Conservation (phyloP, 37 sponge, comb jelly and placozoan genomes). For the Ephydatia muelleri region DNA sequence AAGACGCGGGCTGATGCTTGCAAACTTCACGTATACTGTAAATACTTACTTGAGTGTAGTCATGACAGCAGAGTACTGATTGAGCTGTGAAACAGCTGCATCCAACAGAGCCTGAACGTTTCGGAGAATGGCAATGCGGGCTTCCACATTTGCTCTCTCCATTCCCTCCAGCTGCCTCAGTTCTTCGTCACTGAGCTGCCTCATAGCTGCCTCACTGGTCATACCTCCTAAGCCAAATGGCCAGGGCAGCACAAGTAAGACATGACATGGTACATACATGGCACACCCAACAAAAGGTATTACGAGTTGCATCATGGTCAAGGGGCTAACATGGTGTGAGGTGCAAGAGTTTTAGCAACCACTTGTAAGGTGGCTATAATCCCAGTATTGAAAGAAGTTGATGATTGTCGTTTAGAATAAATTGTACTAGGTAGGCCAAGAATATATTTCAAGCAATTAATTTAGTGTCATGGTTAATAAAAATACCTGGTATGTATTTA, state of each 20-base stretch:
- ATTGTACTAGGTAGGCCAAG: too few relatives aligned
- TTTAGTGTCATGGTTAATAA: too few relatives aligned
- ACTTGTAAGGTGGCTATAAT: too few relatives aligned
- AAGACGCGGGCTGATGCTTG: not conserved
- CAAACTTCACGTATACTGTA: not conserved
- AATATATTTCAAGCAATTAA: too few relatives aligned
- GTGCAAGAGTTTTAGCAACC: too few relatives aligned
- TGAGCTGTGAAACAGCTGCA: constrained; percentile 79
- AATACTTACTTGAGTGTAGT: constrained; percentile 42
- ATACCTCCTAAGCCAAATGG: constrained; percentile 11
- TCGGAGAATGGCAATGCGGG: constrained; percentile 80
- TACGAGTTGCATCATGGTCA: too few relatives aligned
- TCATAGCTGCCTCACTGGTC: constrained; percentile 22
- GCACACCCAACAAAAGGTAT: too few relatives aligned
- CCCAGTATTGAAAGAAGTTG: too few relatives aligned
- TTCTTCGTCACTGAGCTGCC: constrained; percentile 73
- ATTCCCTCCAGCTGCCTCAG: constrained; percentile 80
- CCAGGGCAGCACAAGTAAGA: not conserved
- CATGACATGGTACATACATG: not conserved
- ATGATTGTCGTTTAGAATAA: too few relatives aligned
- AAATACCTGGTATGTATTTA: too few relatives aligned
- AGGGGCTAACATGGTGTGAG: too few relatives aligned
- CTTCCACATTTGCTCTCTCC: constrained; percentile 87
- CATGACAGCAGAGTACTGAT: constrained; percentile 75
- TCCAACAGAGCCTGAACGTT: constrained; percentile 88